These are phyloP conservation scores for Hypomecis punctinalis DNA, from an alignment of 2,888 invertebrate species.

Conservation along the genomic window DNA sequence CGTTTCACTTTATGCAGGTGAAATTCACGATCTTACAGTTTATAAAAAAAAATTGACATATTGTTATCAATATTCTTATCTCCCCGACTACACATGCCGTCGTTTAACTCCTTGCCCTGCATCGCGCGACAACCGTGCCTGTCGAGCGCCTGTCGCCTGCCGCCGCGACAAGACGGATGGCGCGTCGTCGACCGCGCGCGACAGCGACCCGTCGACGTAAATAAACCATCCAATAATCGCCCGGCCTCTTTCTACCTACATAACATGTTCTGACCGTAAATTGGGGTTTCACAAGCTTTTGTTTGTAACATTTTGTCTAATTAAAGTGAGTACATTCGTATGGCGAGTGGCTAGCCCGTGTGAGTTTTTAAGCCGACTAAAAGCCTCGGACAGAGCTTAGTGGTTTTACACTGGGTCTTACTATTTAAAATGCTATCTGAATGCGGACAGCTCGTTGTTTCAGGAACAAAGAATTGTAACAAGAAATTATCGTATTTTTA, in stretches of 20 bases:
- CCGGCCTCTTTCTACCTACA: background rate
- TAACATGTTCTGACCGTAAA: conserved; percentile 1
- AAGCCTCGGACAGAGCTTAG: no score
- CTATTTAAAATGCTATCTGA: no score
- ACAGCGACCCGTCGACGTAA: conserved; percentile 9
- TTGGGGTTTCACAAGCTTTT: background rate
- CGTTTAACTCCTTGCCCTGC: conserved; percentile 29
- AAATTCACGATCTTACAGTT: no score
- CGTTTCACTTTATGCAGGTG: no score
- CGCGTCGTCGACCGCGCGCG: conserved; percentile 18
- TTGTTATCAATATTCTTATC: conserved; percentile 2
- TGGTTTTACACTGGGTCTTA: no score
- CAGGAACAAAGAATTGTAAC: no score
- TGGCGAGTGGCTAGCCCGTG: no score
- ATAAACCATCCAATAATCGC: conserved; percentile 38
- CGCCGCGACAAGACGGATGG: conserved; percentile 35
- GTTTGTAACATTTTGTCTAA: background rate
- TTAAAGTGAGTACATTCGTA: no score
- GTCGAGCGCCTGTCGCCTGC: conserved; percentile 26
- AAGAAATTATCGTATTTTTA: no score
- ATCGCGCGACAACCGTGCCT: conserved; percentile 5
- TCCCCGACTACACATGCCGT: conserved; percentile 26
- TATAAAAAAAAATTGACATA: no score
- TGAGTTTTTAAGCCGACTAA: no score
- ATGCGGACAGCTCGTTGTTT: no score